Evolutionary conservation across 2,888 invertebrate genomes (phyloP).

Genomic region (Limnephilus marmoratus): DNA sequence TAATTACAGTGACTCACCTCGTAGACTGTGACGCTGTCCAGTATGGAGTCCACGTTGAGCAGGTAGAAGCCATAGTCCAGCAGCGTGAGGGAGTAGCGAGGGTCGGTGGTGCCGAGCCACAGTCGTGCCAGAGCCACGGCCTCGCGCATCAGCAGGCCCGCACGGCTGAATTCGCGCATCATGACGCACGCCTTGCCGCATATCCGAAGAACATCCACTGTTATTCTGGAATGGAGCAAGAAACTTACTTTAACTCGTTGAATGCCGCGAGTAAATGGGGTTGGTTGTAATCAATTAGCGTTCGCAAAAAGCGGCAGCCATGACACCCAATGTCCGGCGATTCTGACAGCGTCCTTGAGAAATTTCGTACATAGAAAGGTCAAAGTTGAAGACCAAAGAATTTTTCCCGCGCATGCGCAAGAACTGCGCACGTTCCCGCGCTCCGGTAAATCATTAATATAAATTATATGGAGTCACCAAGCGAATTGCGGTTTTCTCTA

Average conservation of each 20-base stretch:
- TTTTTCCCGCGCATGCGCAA: too few species aligned
- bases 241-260: not conserved
- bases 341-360: too few species aligned
- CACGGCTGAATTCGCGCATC: constrained; percentile 89
- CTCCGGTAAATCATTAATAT: too few species aligned
- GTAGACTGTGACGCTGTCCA: constrained; percentile 90
- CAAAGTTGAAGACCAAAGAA: too few species aligned
- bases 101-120: constrained; percentile 83
- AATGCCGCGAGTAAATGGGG: too few species aligned
- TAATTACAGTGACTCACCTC: constrained; percentile 75
- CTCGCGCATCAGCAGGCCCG: constrained; percentile 89
- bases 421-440: too few species aligned
- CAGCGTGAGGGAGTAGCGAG: constrained; percentile 89
- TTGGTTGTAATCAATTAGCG: too few species aligned
- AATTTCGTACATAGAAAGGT: too few species aligned
- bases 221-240: constrained; percentile 75
- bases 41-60: constrained; percentile 91
- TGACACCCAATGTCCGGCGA: too few species aligned
- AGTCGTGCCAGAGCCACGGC: constrained; percentile 85
- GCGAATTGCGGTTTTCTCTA: too few species aligned
- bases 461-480: too few species aligned
- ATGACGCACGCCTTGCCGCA: constrained; percentile 94
- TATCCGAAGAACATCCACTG: constrained; percentile 89
- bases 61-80: constrained; percentile 94
- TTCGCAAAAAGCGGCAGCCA: too few species aligned